A percentile compares a stretch with the other conserved stretches of the same genome.
These are phyloP conservation scores for Brachyistius frenatus DNA, from an alignment of 2,113 vertebrate genomes.

Conservation along the genomic window DNA sequence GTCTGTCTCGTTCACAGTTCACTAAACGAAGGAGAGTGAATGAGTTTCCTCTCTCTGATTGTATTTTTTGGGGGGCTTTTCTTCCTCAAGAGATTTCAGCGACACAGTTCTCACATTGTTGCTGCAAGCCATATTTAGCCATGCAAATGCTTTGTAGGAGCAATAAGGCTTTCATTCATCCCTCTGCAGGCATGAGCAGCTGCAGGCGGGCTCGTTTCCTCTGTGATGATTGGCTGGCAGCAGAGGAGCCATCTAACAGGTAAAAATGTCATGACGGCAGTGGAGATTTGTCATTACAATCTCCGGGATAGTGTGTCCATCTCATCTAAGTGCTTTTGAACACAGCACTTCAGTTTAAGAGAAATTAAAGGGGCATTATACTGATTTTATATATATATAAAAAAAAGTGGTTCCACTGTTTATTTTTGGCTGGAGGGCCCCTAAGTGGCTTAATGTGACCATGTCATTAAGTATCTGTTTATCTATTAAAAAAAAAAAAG, in stretches of 20 bases:
- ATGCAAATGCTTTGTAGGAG: neutral
- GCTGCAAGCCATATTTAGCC: neutral
- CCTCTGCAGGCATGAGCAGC: neutral
- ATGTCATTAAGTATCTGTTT: too few species aligned
- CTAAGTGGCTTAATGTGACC: too few species aligned
- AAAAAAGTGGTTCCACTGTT: neutral
- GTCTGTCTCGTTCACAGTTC: neutral
- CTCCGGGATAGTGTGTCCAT: too few species aligned
- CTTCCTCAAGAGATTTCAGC: neutral
- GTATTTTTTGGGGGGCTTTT: neutral
- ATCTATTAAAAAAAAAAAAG: too few species aligned
- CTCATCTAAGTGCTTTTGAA: too few species aligned
- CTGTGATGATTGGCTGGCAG: constrained; percentile 1
- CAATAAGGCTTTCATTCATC: constrained; percentile 23
- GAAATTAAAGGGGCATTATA: neutral
- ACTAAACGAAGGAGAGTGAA: neutral
- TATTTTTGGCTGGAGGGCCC: too few species aligned
- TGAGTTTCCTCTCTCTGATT: neutral
- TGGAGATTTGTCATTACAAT: too few species aligned
- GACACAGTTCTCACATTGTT: constrained; percentile 25
- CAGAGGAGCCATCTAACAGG: neutral
- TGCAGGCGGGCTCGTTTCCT: neutral
- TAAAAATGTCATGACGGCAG: too few species aligned
- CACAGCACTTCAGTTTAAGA: too few species aligned
- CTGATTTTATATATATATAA: neutral